A percentile compares a stretch with the other conserved stretches of the same genome.
Evolutionary conservation across 1,140 invertebrate species (phyloP).

Genomic region (Drosophila virilis): DNA sequence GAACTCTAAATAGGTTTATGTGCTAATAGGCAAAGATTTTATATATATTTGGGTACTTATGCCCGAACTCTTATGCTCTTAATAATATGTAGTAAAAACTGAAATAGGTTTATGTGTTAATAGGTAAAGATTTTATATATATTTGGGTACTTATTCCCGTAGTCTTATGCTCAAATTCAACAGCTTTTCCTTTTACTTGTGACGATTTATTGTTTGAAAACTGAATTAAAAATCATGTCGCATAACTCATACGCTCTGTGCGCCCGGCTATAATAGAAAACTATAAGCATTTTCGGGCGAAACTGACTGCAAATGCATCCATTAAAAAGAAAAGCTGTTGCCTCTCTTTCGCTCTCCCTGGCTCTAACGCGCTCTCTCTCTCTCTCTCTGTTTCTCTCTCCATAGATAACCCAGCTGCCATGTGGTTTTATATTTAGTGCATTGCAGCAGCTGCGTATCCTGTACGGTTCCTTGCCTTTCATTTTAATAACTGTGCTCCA

Average conservation of each 20-base stretch:
- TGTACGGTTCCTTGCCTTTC: conserved; percentile 18
- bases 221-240: conserved; percentile 30
- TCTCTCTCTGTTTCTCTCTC: background rate
- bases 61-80: no score
- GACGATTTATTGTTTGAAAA: conserved; percentile 6
- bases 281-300: conserved; percentile 32
- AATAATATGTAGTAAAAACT: no score
- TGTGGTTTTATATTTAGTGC: conserved; percentile 37
- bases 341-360: background rate
- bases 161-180: no score
- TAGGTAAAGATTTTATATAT: no score
- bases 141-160: no score
- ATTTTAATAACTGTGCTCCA: conserved; percentile 61
- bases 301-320: conserved; percentile 45
- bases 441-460: conserved; percentile 19
- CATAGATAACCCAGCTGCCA: conserved; percentile 26
- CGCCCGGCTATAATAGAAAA: conserved; percentile 25
- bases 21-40: no score
- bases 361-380: background rate
- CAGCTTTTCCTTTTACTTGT: background rate
- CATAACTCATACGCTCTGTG: conserved; percentile 57
- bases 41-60: no score
- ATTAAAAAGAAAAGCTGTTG: conserved; percentile 17
- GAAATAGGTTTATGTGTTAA: no score
- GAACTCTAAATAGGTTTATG: no score